Percentiles rank a stretch among this genome's conserved stretches.
phyloP scores from a whole-genome alignment of 2,888 invertebrate species.

The Apamea monoglypha region DNA sequence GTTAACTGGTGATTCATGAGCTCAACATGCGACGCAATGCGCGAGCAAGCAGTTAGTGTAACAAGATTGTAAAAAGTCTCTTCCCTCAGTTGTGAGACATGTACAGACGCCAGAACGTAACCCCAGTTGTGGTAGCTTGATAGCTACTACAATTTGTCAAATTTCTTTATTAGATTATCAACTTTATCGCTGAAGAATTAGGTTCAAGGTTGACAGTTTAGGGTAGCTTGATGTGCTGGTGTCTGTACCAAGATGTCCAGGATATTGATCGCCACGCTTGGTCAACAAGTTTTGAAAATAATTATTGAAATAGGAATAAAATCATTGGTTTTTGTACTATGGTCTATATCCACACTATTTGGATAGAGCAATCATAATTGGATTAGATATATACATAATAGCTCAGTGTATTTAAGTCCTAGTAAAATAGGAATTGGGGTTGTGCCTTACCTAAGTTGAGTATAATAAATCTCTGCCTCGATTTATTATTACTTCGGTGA shows the following conservation, averaged over 20 bases:
- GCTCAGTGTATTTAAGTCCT: neutral
- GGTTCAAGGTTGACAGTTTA: too few species aligned
- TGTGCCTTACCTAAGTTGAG: neutral
- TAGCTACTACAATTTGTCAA: too few species aligned
- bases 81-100: neutral
- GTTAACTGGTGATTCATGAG: neutral
- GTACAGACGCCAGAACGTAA: too few species aligned
- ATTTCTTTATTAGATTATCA: too few species aligned
- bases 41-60: neutral
- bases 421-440: neutral
- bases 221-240: too few species aligned
- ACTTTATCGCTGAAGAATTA: too few species aligned
- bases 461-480: slow-evolving; percentile 9
- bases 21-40: neutral
- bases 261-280: neutral
- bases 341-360: neutral
- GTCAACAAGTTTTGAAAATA: neutral
- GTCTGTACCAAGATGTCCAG: neutral
- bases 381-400: neutral
- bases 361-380: neutral
- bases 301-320: neutral
- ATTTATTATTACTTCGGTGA: slow-evolving; percentile 8
- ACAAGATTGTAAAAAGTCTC: neutral
- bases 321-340: neutral
- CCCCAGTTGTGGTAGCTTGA: too few species aligned